Base-by-base conservation (phyloP, 2,888 invertebrate species). In the Thera obeliscata region DNA sequence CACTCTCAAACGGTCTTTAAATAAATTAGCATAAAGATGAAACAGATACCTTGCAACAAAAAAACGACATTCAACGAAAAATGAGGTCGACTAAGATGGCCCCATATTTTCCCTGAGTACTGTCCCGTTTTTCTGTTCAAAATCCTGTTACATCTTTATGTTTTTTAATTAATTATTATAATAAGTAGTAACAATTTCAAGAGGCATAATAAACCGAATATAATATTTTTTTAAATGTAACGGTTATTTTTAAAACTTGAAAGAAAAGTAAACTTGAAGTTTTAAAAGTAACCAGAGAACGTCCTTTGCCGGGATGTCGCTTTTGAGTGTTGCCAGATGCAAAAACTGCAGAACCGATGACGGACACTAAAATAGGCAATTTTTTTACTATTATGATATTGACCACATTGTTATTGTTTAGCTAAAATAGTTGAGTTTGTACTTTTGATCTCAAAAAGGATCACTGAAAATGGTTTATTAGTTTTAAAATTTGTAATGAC, bases 131-230 rank as follows among this genome's bases (percentile, higher is more conserved):
- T 67, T 6, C 11, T 52, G 46, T 9, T 57, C 9, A 46, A 22
- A 50, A 38, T 2, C 22, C 22, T 60, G 65, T 41, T 61, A n/a
- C 65, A 66, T 64, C 64, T 67, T 61, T 65, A 61, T 67, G 63
- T 70, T 62, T 49, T 59, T 58, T 60, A 52, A 75, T 78, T 71
- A 72, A 41, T 49, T 64, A 22, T 72, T 76, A 77, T 86, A 46
- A 81, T 87, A 87, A 87, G 86, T 87, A 87, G 86, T 83, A 82
- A 85, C 84, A 85, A 85, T 86, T 85, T 81, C 80, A 80, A 78
- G 84, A 86, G 85, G 88, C 88, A 89, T 87, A 87, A 87, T 84
- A 82, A 73, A 78, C 74, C 55, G 67, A 73, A 66, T 77, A 71
- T 69, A 73, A 43, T 72, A 62, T 67, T 61, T 72, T 56, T 54